Conservation (phyloP, 53 echinoderm and acorn worm genomes). For the Zoroaster sp. region DNA sequence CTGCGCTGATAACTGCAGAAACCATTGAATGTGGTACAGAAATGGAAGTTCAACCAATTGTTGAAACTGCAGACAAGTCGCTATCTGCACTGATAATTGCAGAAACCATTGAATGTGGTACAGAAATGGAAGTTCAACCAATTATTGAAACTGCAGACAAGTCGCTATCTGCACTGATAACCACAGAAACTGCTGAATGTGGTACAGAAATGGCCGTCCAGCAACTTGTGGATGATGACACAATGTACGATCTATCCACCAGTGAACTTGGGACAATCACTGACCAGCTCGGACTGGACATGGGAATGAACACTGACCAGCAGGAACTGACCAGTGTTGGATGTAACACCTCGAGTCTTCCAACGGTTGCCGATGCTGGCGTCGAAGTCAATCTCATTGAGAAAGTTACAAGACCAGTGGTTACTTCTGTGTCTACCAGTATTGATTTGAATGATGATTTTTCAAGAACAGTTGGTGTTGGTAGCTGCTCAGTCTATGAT, state of each 20-base stretch:
- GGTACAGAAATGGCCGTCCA: constrained; percentile 44
- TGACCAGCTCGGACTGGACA: constrained; percentile 33
- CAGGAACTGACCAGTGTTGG: constrained; percentile 31
- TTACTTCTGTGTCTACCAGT: constrained; percentile 38
- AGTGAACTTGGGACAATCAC: constrained; percentile 16
- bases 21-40: constrained; percentile 45
- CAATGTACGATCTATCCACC: constrained; percentile 16
- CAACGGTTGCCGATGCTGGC: constrained; percentile 20
- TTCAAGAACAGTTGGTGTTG: constrained; percentile 52
- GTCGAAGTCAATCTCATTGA: constrained; percentile 43
- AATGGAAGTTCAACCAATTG: too few species aligned
- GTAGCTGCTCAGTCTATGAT: constrained; percentile 67
- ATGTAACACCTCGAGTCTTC: constrained; percentile 21
- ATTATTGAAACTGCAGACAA: constrained; percentile 30
- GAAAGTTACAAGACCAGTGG: constrained; percentile 10
- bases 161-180: constrained; percentile 1
- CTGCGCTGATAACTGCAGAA: constrained; percentile 25
- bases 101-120: not conserved
- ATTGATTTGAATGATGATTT: not conserved
- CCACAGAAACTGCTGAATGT: constrained; percentile 42
- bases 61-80: not conserved
- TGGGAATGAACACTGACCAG: constrained; percentile 37
- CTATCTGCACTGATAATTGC: not conserved
- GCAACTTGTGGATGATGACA: constrained; percentile 5
- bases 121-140: constrained; percentile 17